These are phyloP conservation scores for Heloderma charlesbogerti DNA, from an alignment of 2,113 vertebrate genomes.

Conservation along the genomic window DNA sequence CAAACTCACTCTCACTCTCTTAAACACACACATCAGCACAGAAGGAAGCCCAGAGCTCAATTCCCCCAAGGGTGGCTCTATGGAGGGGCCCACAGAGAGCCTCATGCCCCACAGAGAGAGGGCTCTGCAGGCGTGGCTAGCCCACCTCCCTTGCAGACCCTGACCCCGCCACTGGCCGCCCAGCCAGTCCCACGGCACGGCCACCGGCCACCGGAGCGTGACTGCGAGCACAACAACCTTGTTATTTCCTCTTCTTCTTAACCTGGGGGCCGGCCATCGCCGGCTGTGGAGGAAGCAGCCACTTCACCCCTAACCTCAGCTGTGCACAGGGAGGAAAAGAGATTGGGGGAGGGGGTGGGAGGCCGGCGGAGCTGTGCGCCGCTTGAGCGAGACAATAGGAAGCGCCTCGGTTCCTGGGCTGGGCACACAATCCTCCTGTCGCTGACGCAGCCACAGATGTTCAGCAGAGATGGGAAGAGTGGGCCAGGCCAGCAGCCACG, in stretches of 20 bases:
- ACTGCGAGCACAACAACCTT: slow-evolving; percentile 12
- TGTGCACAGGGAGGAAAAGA: slow-evolving; percentile 15
- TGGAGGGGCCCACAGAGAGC: not conserved
- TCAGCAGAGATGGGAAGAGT: not conserved
- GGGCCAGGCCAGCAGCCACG: not conserved
- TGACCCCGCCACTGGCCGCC: not conserved
- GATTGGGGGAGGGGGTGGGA: not conserved
- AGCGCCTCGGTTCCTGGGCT: not conserved
- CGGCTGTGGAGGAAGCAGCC: slow-evolving; percentile 22
- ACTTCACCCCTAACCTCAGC: not conserved
- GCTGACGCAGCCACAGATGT: slow-evolving; percentile 1
- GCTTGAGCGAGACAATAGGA: not conserved
- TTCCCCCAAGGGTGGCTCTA: not conserved
- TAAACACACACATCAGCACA: not conserved
- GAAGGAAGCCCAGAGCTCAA: not conserved
- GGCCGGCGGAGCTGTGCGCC: not conserved
- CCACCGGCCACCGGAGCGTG: not conserved
- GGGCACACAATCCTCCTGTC: not conserved
- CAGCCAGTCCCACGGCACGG: not conserved
- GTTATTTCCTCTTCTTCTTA: slow-evolving; percentile 44
- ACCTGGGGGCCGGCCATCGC: not conserved
- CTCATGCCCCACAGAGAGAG: not conserved
- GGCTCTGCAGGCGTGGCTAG: too few species aligned
- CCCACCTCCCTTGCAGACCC: not conserved
- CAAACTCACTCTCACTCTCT: not conserved